Evolutionary conservation across 2,113 vertebrate genomes (phyloP), one percentile per base, ranked within the genome.

Genomic region (Cacatua alba): DNA sequence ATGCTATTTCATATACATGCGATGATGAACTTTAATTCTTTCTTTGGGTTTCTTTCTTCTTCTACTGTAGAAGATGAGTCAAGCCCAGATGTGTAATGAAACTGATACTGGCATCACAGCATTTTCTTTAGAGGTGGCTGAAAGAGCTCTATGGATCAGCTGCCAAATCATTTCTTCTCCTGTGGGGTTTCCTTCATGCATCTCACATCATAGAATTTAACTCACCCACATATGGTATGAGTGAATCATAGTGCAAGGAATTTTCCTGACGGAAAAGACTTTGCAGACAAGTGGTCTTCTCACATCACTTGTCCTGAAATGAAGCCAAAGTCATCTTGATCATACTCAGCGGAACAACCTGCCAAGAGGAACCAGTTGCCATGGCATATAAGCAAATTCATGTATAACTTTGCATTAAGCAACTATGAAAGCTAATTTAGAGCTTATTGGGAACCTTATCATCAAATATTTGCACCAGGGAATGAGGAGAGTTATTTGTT

Each of bases 1-100:
- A 91, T 95, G 86, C 74, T 72, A 84, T 94, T 92, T 91, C 83
- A 91, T 95, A 94, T 72, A 81, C 74, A 82, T 31, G 57, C 41
- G 82, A 87, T 97, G 79, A 97, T 94, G 95, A 94, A 86, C 83
- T 96, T 94, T 65, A 96, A 96, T 95, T 93, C 88, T 97, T 96
- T 96, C 83, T 96, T 91, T 85, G 48, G 48, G 52, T 77, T 96
- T 82, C 82, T 96, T 90, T 84, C 68, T 93, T 82, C 74, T 94
- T 70, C 76, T 52, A 37, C 33, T 70, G 60, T 37, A 86, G 80
- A 43, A 39, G 88, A 94, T 95, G 92, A 97, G 86, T 95, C 96
- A 97, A 95, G 77, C 91, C 96, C 94, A 95, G 94, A 96, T 95
- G 83, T 79, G 77, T 57, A 93, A 94, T 9, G 87, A 92, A 88